These are phyloP conservation scores for Gryllus longicercus DNA, from an alignment of 2,888 invertebrate species.

Conservation along the genomic window DNA sequence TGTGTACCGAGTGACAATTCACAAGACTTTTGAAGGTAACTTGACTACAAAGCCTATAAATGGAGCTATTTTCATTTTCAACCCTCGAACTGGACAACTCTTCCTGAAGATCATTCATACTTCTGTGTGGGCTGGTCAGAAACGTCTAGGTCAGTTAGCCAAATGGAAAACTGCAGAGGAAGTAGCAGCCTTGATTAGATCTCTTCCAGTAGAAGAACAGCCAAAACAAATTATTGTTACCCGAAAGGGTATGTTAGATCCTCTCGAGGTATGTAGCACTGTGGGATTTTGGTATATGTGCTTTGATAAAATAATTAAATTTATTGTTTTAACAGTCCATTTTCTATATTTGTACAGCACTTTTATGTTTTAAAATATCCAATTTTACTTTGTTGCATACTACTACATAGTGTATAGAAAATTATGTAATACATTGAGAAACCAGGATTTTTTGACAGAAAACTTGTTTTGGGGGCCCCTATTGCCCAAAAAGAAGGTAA, in stretches of 20 bases:
- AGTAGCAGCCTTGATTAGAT: slow-evolving; percentile 98
- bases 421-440: too few species aligned
- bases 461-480: too few species aligned
- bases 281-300: background rate
- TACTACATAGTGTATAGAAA: too few species aligned
- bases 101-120: slow-evolving; percentile 99
- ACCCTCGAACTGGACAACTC: slow-evolving; percentile 96
- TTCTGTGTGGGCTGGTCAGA: slow-evolving; percentile 99
- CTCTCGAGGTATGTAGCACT: slow-evolving; percentile 66
- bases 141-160: slow-evolving; percentile 94
- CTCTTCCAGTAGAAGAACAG: slow-evolving; percentile 98
- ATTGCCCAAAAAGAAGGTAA: too few species aligned
- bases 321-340: too few species aligned
- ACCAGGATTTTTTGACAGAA: too few species aligned
- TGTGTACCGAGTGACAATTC: slow-evolving; percentile 98
- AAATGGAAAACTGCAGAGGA: slow-evolving; percentile 99
- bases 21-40: slow-evolving; percentile 99
- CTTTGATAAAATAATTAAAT: too few species aligned
- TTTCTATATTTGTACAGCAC: too few species aligned
- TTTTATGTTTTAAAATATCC: too few species aligned
- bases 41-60: slow-evolving; percentile 99
- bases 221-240: slow-evolving; percentile 99
- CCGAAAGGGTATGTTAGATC: slow-evolving; percentile 99
- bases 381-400: too few species aligned
- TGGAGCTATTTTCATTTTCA: slow-evolving; percentile 99